These are phyloP conservation scores for Aradus depressus DNA, from an alignment of 2,888 invertebrate genomes.

Conservation along the genomic window DNA sequence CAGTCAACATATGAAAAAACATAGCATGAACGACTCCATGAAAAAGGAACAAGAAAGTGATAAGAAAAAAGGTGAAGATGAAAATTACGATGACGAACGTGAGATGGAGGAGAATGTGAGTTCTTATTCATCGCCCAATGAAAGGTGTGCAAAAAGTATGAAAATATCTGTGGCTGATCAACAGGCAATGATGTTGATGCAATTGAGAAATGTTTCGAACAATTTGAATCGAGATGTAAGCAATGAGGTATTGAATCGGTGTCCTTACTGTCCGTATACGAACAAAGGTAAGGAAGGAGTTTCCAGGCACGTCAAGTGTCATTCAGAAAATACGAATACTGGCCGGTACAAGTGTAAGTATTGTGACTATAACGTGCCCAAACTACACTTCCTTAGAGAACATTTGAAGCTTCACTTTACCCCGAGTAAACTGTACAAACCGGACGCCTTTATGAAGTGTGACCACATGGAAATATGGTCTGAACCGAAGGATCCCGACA, in stretches of 20 bases:
- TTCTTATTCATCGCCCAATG: not conserved
- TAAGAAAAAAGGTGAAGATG: conserved; percentile 18
- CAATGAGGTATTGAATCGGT: conserved; percentile 53
- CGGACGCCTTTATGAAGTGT: conserved; percentile 51
- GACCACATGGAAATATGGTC: conserved; percentile 48
- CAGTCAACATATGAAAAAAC: conserved; percentile 50
- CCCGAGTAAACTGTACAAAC: conserved; percentile 44
- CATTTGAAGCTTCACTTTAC: conserved; percentile 69
- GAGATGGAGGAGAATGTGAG: conserved; percentile 10
- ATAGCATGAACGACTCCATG: conserved; percentile 18
- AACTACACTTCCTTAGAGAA: conserved; percentile 61
- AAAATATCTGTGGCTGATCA: conserved; percentile 50
- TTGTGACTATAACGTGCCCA: conserved; percentile 70
- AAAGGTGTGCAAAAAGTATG: conserved; percentile 39
- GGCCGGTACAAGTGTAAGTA: conserved; percentile 61
- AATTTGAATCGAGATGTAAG: conserved; percentile 36
- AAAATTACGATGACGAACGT: conserved; percentile 34
- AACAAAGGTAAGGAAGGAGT: conserved; percentile 60
- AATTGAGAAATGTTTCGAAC: conserved; percentile 41
- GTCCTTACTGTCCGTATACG: conserved; percentile 69
- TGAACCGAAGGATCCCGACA: conserved; percentile 38
- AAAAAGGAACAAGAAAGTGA: conserved; percentile 16
- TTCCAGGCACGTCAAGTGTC: conserved; percentile 63
- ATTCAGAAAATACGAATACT: conserved; percentile 51
- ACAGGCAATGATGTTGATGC: conserved; percentile 48